Evolutionary conservation across 2,888 invertebrate genomes (phyloP), one percentile per base, ranked within the genome.

Genomic region (Ichneumoninae sp.): DNA sequence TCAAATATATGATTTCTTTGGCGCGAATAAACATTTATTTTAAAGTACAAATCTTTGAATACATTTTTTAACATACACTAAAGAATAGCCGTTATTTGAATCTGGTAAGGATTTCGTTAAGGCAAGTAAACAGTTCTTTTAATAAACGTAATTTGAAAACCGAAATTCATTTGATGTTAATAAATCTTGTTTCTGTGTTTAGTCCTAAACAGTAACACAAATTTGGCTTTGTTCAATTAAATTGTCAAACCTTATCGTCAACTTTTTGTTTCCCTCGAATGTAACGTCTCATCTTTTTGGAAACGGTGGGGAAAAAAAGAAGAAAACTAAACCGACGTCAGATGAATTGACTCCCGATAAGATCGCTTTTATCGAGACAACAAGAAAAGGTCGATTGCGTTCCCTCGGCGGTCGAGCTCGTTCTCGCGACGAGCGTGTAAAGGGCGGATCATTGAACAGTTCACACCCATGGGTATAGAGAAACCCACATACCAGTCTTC

Each of bases 191-290:
- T 26, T 26, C 26, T 26, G 26, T 1, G 26, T 26, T 1, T 8
- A 40, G 8, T 40, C 40, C 40, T 1, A 40, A 40, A 40, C 4
- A 8, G 40, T 40, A 8, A 8, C 8, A 1, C 8, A 40, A 40
- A 40, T 40, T 40, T 8, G 8, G 7, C 8, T 40, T 40, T 40
- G 8, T 40, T 40, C 75, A 80, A 74, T 75, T 54, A 63, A 36
- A 44, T 40, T 50, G 74, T 74, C 74, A 26, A 74, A 66, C 69
- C 69, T 78, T 83, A 71, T 82, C 66, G 60, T 26, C 60, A 71
- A 50, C 71, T 30, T 16, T 13, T 60, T 60, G 13, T 60, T 16
- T 13, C 68, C 50, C 36, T 60, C 70, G 68, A 66, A 83, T 83
- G 71, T 66, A 40, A 10, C 52, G 54, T 75, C 57, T 60, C 40